Evolutionary conservation across 2,888 invertebrate genomes (phyloP).

Genomic region (Plemyria rubiginata): DNA sequence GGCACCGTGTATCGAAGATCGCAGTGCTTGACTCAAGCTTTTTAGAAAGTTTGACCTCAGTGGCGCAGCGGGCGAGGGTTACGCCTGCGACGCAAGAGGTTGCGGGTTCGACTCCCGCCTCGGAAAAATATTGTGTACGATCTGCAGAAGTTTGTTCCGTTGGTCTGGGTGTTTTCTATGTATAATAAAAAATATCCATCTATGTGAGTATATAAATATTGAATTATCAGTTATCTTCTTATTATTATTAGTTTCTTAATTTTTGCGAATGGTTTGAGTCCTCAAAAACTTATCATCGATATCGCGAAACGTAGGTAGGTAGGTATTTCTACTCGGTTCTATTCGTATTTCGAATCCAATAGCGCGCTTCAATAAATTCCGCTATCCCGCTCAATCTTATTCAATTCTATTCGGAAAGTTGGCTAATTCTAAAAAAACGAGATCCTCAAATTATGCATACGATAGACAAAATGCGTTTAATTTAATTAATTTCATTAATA

Average conservation of each 20-base stretch:
- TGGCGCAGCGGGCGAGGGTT: too few relatives aligned
- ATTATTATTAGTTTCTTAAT: slow-evolving; percentile 22
- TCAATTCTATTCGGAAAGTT: slow-evolving; percentile 28
- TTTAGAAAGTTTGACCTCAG: too few relatives aligned
- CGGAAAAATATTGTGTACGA: too few relatives aligned
- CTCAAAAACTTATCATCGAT: slow-evolving; percentile 26
- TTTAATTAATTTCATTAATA: background rate
- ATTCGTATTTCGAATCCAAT: slow-evolving; percentile 46
- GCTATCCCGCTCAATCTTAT: slow-evolving; percentile 39
- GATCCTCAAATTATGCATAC: slow-evolving; percentile 8
- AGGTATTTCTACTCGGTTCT: slow-evolving; percentile 12
- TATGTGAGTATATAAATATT: too few relatives aligned
- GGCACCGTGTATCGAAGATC: slow-evolving; percentile 3
- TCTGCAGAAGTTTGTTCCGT: too few relatives aligned
- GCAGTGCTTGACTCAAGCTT: slow-evolving; percentile 1
- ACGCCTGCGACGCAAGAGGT: too few relatives aligned
- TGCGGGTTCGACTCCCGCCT: too few relatives aligned
- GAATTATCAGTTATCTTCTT: too few relatives aligned
- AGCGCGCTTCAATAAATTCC: slow-evolving; percentile 49
- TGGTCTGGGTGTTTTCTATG: too few relatives aligned
- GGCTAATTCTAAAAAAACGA: slow-evolving; percentile 20
- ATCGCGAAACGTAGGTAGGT: slow-evolving; percentile 20
- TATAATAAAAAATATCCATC: too few relatives aligned
- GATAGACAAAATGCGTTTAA: background rate
- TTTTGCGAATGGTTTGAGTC: slow-evolving; percentile 31